A percentile compares a stretch with the other conserved stretches of the same genome.
Conservation (phyloP, 1,140 invertebrate species). For the Panagrolaimus sp. region DNA sequence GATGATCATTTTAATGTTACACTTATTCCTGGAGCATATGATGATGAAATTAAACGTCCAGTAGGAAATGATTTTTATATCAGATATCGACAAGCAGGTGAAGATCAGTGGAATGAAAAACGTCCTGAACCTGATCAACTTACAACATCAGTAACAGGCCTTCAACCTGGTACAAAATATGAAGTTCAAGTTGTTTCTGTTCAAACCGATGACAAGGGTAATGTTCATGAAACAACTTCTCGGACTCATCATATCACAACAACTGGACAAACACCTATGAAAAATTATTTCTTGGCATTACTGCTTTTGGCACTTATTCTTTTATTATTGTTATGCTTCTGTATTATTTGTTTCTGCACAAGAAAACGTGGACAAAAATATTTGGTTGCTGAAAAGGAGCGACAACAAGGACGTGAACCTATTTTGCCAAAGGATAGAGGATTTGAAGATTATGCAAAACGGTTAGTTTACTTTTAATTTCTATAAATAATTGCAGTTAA, state of each 20-base stretch:
- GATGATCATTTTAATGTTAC: conserved; percentile 56
- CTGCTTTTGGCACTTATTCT: conserved; percentile 91
- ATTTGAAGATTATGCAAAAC: conserved; percentile 86
- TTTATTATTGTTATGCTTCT: conserved; percentile 79
- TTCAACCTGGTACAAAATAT: conserved; percentile 76
- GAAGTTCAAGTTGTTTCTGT: conserved; percentile 78
- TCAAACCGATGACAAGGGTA: conserved; percentile 42
- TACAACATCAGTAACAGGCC: conserved; percentile 69
- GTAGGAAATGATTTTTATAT: conserved; percentile 52
- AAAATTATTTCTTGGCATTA: conserved; percentile 76
- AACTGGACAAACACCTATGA: conserved; percentile 30
- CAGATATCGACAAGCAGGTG: conserved; percentile 44
- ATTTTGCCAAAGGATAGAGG: conserved; percentile 73
- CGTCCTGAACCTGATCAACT: conserved; percentile 27
- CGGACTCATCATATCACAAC: conserved; percentile 52
- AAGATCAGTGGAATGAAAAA: conserved; percentile 47
- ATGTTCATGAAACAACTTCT: conserved; percentile 40
- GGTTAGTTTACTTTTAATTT: conserved; percentile 27
- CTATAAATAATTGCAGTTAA: conserved; percentile 5
- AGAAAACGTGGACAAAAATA: conserved; percentile 76
- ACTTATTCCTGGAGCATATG: conserved; percentile 50
- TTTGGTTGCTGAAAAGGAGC: conserved; percentile 80
- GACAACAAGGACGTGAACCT: conserved; percentile 74
- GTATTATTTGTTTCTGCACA: conserved; percentile 79
- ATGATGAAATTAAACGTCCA: conserved; percentile 37